Evolutionary conservation across 2,888 invertebrate genomes (phyloP).

Genomic region (Tenthredo scrophulariae): DNA sequence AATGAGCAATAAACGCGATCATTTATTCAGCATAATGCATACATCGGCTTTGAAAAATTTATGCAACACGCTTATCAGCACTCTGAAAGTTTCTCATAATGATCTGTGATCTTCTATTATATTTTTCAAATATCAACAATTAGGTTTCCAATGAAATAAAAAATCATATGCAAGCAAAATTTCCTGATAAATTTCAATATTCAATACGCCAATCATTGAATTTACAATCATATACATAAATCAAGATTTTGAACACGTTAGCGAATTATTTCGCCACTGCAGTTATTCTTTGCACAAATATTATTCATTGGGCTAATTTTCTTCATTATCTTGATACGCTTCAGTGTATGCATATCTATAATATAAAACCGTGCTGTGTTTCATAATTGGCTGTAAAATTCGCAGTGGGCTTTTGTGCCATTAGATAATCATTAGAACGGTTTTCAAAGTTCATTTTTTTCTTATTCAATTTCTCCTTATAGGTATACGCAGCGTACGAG

Average conservation of each 20-base stretch:
- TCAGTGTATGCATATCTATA: background rate
- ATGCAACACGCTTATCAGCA: background rate
- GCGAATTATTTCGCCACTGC: background rate
- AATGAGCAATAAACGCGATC: background rate
- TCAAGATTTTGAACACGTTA: background rate
- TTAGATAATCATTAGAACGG: background rate
- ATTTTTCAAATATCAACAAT: background rate
- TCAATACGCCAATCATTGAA: background rate
- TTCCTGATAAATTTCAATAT: background rate
- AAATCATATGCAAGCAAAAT: background rate
- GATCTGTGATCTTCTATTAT: background rate
- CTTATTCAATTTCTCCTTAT: conserved; percentile 64
- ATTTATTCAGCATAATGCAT: conserved; percentile 33
- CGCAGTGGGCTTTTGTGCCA: conserved; percentile 40
- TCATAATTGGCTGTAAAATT: conserved; percentile 33
- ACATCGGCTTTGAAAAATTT: background rate
- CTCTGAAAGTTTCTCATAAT: background rate
- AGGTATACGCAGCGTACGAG: conserved; percentile 98
- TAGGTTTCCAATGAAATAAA: background rate
- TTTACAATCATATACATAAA: background rate
- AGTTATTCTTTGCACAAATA: background rate
- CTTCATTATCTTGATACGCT: background rate
- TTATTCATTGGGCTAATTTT: conserved; percentile 2
- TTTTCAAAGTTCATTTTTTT: background rate
- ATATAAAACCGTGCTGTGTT: background rate